Evolutionary conservation across 2,888 invertebrate genomes (phyloP).

Genomic region (Lapara coniferarum): DNA sequence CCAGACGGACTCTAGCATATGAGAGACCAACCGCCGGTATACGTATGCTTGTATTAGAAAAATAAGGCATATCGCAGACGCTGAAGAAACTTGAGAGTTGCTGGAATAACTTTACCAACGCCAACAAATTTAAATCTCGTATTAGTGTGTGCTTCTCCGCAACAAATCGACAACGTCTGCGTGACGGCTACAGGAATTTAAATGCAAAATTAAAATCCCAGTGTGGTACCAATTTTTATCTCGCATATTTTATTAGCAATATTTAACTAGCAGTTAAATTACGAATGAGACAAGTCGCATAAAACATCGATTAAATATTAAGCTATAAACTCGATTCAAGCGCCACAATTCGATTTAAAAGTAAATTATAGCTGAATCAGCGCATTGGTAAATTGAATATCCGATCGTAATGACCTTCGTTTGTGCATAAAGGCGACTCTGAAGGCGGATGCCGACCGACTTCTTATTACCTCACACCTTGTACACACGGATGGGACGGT

Average conservation of each 20-base stretch:
- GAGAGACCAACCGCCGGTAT: too few relatives aligned
- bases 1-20: too few relatives aligned
- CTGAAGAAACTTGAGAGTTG: too few relatives aligned
- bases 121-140: too few relatives aligned
- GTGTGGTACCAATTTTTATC: conserved; percentile 3
- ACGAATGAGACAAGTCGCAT: conserved; percentile 39
- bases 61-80: too few relatives aligned
- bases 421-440: conserved; percentile 67
- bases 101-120: too few relatives aligned
- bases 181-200: neutral
- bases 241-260: conserved; percentile 19
- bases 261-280: conserved; percentile 37
- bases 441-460: conserved; percentile 58
- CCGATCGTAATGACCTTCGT: conserved; percentile 71
- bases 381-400: conserved; percentile 74
- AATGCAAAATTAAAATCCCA: conserved; percentile 14
- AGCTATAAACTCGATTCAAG: conserved; percentile 57
- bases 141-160: too few relatives aligned
- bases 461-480: conserved; percentile 62
- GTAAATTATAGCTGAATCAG: conserved; percentile 71
- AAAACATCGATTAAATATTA: conserved; percentile 53
- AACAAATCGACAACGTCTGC: too few relatives aligned
- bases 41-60: too few relatives aligned
- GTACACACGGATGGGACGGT: conserved; percentile 44
- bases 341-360: conserved; percentile 66